Evolutionary conservation across 2,888 invertebrate genomes (phyloP).

Genomic region (Serrognathus titanus): DNA sequence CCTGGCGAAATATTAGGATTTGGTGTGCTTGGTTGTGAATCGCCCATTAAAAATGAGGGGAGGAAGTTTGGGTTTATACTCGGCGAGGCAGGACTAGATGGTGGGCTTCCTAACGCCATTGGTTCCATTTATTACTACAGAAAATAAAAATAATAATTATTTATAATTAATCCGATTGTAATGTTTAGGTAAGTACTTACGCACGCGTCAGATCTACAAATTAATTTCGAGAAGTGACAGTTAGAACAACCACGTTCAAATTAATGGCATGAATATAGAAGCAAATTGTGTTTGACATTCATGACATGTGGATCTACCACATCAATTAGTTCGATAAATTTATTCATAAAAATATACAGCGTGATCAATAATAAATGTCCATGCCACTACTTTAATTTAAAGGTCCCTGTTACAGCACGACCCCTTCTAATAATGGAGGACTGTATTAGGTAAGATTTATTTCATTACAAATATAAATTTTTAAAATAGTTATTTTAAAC

Average conservation of each 20-base stretch:
- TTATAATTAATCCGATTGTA: background rate
- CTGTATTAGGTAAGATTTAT: too few relatives aligned
- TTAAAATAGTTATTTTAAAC: too few relatives aligned
- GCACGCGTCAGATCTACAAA: background rate
- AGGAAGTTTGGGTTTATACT: constrained; percentile 67
- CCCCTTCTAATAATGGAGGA: too few relatives aligned
- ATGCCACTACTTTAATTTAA: too few relatives aligned
- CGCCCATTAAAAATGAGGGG: constrained; percentile 76
- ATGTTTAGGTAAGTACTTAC: background rate
- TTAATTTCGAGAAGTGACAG: constrained; percentile 4
- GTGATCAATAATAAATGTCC: too few relatives aligned
- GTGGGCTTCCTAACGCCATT: constrained; percentile 78
- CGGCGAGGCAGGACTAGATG: constrained; percentile 66
- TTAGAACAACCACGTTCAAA: constrained; percentile 10
- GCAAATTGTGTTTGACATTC: background rate
- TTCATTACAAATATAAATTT: too few relatives aligned
- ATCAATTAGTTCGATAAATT: too few relatives aligned
- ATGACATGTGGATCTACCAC: too few relatives aligned
- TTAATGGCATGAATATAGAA: constrained; percentile 5
- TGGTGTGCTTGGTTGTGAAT: constrained; percentile 57
- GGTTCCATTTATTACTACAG: constrained; percentile 64
- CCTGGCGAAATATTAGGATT: constrained; percentile 39
- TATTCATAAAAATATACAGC: too few relatives aligned
- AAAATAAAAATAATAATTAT: background rate
- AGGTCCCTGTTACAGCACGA: too few relatives aligned